Evolutionary conservation across 2,113 vertebrate genomes (phyloP).

Genomic region (Antechinus stuartii): DNA sequence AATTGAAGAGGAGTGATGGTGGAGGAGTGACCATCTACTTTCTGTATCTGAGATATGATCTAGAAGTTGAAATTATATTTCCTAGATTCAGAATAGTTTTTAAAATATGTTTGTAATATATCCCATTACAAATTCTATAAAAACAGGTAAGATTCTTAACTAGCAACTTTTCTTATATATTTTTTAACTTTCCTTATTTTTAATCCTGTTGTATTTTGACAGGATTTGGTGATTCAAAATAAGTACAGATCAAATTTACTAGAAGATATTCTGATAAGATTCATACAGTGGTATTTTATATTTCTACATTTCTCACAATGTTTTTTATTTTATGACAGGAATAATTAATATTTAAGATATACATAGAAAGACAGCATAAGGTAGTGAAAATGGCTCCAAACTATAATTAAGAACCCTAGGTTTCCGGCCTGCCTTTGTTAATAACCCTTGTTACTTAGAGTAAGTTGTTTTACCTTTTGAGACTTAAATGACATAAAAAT

Average conservation of each 20-base stretch:
- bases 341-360: neutral
- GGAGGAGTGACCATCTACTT: neutral
- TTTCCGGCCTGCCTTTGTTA: neutral
- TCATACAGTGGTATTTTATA: neutral
- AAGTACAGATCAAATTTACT: neutral
- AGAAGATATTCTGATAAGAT: constrained; percentile 52
- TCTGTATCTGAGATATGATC: neutral
- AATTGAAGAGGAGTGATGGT: neutral
- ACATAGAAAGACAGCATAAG: neutral
- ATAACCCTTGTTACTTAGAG: neutral
- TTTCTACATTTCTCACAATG: neutral
- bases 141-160: neutral
- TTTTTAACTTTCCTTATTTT: constrained; percentile 27
- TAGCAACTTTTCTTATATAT: neutral
- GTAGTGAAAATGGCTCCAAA: neutral
- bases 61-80: neutral
- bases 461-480: neutral
- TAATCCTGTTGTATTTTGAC: constrained; percentile 34
- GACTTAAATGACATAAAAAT: neutral
- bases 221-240: constrained; percentile 52
- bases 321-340: neutral
- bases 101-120: constrained; percentile 43
- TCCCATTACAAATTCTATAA: constrained; percentile 50
- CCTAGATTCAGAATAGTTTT: neutral
- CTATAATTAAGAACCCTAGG: neutral